Evolutionary conservation across 2,113 vertebrate species (phyloP), one percentile per base, ranked within the genome.

Genomic region (Lamprotornis superbus): DNA sequence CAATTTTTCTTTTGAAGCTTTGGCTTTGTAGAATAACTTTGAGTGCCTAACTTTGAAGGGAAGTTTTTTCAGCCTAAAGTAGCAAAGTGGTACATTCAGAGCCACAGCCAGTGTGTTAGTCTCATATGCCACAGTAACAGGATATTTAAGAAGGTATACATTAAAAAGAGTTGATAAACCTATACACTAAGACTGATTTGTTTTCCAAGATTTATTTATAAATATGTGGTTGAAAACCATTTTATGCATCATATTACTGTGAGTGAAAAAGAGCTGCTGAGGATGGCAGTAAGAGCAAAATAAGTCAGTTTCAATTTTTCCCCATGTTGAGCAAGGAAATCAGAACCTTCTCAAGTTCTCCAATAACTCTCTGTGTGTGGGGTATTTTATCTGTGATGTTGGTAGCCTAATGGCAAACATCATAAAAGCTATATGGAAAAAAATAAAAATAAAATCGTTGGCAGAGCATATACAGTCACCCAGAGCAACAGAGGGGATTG

Each of bases 401-500:
- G 70, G 53, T 88, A 91, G 84, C 55, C 59, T 85, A 86, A 83
- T 94, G 49, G 82, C 59, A 95, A 95, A 85, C 37, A 65, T 93
- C 46, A 85, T 76, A 87, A 94, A 83, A 90, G 7, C 37, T 82
- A 11, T 35, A 49, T 1, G 0, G 0, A 65, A 90, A 92, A 68
- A 70, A 59, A n/a, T 2, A 71, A 81, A 85, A 89, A 39, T 5
- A 61, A 87, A 75, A 86, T 52, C 10, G 4, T 76, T 90, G 35
- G 19, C 71, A 81, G 55, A 85, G 70, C 42, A 52, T 83, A 83
- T 60, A 57, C 85, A 92, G 60, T 94, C 90, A 96, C 75, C 67
- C 85, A 78, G 68, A 94, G 90, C 92, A 94, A 83, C 82, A 86
- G 76, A 88, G 68, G 76, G 52, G 85, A 93, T 88, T 83, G 87